Evolutionary conservation across 2,113 vertebrate genomes (phyloP), one percentile per base, ranked within the genome.

Genomic region (Andinoacara biseriatus): DNA sequence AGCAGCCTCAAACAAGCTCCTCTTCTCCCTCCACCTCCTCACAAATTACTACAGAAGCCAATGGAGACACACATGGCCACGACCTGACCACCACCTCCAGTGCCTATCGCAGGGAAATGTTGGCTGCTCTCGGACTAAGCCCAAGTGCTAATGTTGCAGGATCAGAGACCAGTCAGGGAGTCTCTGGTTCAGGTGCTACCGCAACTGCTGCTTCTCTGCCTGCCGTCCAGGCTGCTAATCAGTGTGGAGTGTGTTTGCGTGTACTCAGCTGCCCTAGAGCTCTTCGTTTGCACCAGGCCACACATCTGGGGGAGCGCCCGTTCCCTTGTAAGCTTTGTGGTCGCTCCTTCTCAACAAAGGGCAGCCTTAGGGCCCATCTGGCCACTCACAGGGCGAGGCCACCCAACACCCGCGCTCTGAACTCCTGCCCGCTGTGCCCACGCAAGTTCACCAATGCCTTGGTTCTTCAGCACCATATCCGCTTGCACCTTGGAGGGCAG

Each of bases 391-490:
- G 97, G 20, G 94, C 96, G n/a, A 96, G 96, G 43, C 96, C 97
- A 1, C 94, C 96, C 13, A 96, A 95, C 1, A 92, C 96, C 80
- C 96, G 97, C 4, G 96, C 96, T 20, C 94, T 97, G 54, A 97
- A 98, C 95, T 98, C 97, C 65, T 98, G 97, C 86, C 97, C 97
- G 0, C 95, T 98, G 76, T 98, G 97, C 91, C 97, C 97, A 74
- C 97, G 97, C 76, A 98, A 97, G 85, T 98, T 98, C 91, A 97
- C 97, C 54, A 98, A 98, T 4, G 97, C 97, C 1, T 95, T 97
- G 24, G 97, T 96, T 78, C 96, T 98, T 65, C 97, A 98, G 92
- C 97, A 98, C 84, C 97, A 98, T 38, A 97, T 98, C 63, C 96
- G 97, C 14, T 95, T 98, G 95, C 97, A 98, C 81, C 93, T 98